Conservation (phyloP, 2,113 vertebrate species). For the Phainopepla nitens region DNA sequence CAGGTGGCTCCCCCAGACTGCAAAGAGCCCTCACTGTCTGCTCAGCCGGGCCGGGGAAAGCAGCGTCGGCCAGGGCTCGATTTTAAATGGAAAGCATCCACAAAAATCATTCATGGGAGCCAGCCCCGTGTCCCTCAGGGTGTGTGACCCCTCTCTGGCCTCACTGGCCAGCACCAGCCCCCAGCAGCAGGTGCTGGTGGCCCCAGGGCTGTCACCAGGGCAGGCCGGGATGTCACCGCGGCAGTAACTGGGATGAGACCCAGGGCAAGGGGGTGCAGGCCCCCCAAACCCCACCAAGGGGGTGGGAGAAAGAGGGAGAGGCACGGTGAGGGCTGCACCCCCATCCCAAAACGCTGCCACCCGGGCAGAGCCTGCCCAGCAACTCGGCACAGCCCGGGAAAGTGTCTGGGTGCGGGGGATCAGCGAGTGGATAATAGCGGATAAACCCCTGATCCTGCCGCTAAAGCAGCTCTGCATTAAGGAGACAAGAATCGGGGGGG, state of each 20-base stretch:
- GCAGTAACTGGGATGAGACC: not conserved
- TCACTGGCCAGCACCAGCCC: rapidly evolving
- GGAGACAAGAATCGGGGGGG: not conserved
- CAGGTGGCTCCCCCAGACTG: rapidly evolving
- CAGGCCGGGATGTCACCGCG: not conserved
- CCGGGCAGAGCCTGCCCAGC: not conserved
- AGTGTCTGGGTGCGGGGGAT: not conserved
- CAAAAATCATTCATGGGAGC: rapidly evolving
- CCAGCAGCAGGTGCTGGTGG: not conserved
- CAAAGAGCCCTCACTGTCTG: not conserved
- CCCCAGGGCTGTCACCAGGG: not conserved
- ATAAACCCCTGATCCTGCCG: not conserved
- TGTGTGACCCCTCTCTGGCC: not conserved
- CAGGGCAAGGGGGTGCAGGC: not conserved
- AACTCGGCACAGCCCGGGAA: not conserved
- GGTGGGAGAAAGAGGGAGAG: rapidly evolving
- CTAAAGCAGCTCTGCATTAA: constrained; percentile 15
- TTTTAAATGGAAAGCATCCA: not conserved
- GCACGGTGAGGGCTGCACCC: not conserved
- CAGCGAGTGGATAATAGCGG: constrained; percentile 17
- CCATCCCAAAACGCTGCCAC: not conserved
- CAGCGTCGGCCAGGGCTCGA: rapidly evolving
- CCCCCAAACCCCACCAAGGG: not conserved
- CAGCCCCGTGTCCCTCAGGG: rapidly evolving
- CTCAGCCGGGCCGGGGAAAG: rapidly evolving